These are phyloP conservation scores for Bambusicola thoracicus DNA, from an alignment of 2,113 vertebrate genomes.

Conservation along the genomic window DNA sequence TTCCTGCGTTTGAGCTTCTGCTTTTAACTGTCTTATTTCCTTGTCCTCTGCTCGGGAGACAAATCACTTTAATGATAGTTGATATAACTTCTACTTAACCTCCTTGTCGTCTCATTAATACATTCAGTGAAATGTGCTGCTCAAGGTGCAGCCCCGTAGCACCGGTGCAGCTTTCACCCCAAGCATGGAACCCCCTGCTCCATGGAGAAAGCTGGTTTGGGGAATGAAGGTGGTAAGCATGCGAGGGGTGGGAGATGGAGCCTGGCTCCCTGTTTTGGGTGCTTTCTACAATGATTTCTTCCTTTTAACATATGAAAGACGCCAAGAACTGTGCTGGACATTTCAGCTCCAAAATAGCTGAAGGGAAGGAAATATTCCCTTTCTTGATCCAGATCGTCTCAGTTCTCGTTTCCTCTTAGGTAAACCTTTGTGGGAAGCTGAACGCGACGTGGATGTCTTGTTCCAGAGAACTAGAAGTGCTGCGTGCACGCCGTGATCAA, in stretches of 20 bases:
- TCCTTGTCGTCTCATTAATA: neutral
- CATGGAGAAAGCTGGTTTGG: neutral
- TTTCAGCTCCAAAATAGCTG: neutral
- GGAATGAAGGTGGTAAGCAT: neutral
- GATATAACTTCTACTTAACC: neutral
- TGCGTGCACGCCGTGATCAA: neutral
- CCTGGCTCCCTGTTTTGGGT: neutral
- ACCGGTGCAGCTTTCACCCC: neutral
- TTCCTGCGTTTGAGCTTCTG: neutral
- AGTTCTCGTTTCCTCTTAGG: neutral
- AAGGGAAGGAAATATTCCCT: neutral
- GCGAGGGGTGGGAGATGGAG: neutral
- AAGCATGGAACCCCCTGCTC: rapidly evolving
- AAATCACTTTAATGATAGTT: neutral
- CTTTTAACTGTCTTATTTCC: conserved; percentile 3
- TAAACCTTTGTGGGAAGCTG: neutral
- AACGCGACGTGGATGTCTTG: rapidly evolving
- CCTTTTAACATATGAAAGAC: neutral
- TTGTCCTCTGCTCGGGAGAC: conserved; percentile 6
- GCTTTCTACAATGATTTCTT: neutral
- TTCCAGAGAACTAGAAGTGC: neutral
- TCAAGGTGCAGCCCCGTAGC: neutral
- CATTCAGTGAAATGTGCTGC: neutral
- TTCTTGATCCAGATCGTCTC: neutral
- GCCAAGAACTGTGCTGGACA: rapidly evolving